Percentiles rank a stretch among this genome's conserved stretches.
phyloP scores from a whole-genome alignment of 2,113 vertebrate species.

The Rattus norvegicus region DNA sequence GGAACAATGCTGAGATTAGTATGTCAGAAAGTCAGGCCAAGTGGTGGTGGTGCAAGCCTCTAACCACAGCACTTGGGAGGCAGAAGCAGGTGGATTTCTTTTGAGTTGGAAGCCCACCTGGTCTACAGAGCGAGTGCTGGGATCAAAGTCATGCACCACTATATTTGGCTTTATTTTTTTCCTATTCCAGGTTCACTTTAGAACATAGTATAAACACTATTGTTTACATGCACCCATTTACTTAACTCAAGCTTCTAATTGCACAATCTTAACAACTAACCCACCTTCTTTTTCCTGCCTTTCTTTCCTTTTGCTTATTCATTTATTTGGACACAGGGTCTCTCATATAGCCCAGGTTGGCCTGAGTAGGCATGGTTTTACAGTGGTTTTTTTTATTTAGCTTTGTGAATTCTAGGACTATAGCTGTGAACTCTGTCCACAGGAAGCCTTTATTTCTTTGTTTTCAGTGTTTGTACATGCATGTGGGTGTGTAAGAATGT shows the following conservation, averaged over 20 bases:
- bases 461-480: background rate
- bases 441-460: background rate
- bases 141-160: background rate
- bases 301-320: background rate
- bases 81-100: background rate
- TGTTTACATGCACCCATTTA: background rate
- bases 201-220: background rate
- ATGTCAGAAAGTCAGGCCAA: background rate
- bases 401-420: background rate
- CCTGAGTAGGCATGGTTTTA: background rate
- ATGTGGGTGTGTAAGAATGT: background rate
- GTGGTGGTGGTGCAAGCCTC: background rate
- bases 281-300: background rate
- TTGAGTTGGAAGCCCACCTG: background rate
- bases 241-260: background rate
- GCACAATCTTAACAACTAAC: slow-evolving; percentile 1
- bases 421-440: too few species aligned
- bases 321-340: background rate
- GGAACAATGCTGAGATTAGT: background rate
- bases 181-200: background rate
- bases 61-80: background rate
- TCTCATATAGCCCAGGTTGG: background rate
- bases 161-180: background rate
- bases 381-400: background rate
- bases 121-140: background rate